Percentiles rank a stretch among this genome's conserved stretches.
Evolutionary conservation across 92 coral and sea anemone species (phyloP).

Genomic region (Porites evermanni): DNA sequence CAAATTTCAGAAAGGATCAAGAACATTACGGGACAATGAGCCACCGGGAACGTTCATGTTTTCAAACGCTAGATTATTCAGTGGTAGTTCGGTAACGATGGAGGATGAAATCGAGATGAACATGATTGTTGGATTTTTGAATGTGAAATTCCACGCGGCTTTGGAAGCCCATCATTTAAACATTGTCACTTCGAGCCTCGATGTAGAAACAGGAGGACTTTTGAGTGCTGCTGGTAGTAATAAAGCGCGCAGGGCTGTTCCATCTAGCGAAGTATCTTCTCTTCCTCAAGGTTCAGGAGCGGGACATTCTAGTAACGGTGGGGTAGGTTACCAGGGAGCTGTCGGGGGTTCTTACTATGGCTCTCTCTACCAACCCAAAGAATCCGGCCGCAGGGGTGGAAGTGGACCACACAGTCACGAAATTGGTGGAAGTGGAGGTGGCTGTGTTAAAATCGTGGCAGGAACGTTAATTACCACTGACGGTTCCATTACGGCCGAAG

Average conservation of each 20-base stretch:
- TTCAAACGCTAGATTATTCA: conserved; percentile 77
- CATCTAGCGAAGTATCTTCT: conserved; percentile 66
- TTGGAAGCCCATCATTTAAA: conserved; percentile 76
- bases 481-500: conserved; percentile 83
- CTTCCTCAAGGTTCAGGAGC: conserved; percentile 90
- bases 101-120: conserved; percentile 80
- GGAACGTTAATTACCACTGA: conserved; percentile 82
- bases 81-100: conserved; percentile 84
- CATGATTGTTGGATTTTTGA: conserved; percentile 77
- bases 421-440: conserved; percentile 92
- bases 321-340: conserved; percentile 71
- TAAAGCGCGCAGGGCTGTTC: conserved; percentile 64
- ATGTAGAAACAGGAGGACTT: conserved; percentile 92
- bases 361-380: conserved; percentile 80
- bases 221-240: conserved; percentile 91
- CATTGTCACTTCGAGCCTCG: conserved; percentile 78
- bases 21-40: conserved; percentile 54
- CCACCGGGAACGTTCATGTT: conserved; percentile 73
- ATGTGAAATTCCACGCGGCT: conserved; percentile 83
- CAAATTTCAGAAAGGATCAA: conserved; percentile 67
- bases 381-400: conserved; percentile 92
- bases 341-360: conserved; percentile 81
- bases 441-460: conserved; percentile 77
- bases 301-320: conserved; percentile 95
- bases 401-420: conserved; percentile 56